Base-by-base conservation (phyloP, 2,113 vertebrate genomes). In the Crotalus horridus region DNA sequence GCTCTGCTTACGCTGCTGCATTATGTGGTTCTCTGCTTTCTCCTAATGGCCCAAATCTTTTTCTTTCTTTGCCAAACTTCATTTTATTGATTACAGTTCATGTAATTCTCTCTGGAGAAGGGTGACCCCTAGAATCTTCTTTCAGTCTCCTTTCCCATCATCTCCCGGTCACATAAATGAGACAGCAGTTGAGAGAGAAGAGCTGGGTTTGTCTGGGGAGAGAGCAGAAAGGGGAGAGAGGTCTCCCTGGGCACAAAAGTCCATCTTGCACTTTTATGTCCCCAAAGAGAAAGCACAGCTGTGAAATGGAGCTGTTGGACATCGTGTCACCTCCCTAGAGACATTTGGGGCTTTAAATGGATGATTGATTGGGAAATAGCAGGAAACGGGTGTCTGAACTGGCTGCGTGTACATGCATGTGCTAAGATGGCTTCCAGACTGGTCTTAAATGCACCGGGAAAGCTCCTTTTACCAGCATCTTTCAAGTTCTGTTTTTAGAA, bases 311-410 rank as follows among this genome's bases (percentile, higher is more conserved):
- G 33, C 1, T 10, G 39, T 10, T 48, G 43, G 39, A 4, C 26
- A 6, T 17, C 55, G 17, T 29, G 23, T 1, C 58, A 24, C 24
- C 51, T 88, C 26, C 21, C n/a, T 5, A 51, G 53, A 29, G 87
- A 3, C 21, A 33, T 39, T 69, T 69, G 64, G 64, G 61, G 11
- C 64, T 26, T 51, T 74, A 26, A 5, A 59, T 43, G 58, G 29
- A 10, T 69, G 89, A 92, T 94, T 2, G 88, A 94, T 89, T 53
- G 10, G 89, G 58, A 90, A 87, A 81, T 85, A 94, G 91, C 88
- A 85, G 91, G 90, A 85, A 61, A 53, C 93, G 69, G 93, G 24
- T 81, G 74, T 81, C 7, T 2, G 7, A 9, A 43, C 33, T 81
- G 74, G 74, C 69, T 6, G 15, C 1, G n/a, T 20, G n/a, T 39